phyloP scores from a whole-genome alignment of 2,797 vertebrate species.

The Gobio occitaniae region DNA sequence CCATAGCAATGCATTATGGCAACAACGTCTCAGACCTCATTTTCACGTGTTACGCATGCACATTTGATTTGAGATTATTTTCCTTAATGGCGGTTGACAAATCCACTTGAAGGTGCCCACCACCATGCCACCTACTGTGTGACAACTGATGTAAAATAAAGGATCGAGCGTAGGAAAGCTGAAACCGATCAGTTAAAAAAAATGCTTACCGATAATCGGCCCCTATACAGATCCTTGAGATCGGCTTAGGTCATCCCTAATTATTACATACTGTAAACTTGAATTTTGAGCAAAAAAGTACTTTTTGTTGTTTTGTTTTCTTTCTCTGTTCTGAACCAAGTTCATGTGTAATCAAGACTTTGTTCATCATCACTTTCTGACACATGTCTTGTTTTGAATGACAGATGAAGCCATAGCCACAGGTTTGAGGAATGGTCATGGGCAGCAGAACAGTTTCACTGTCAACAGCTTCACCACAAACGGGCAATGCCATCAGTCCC shows the following conservation, averaged over 20 bases:
- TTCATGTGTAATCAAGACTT: constrained; percentile 21
- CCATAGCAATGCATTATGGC: too few relatives aligned
- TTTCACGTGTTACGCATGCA: too few relatives aligned
- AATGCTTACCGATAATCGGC: background rate
- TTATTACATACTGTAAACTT: background rate
- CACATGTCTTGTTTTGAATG: constrained; percentile 72
- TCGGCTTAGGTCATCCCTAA: background rate
- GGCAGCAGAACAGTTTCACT: constrained; percentile 73
- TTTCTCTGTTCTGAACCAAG: constrained; percentile 32
- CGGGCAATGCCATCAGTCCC: constrained; percentile 68
- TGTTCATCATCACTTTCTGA: constrained; percentile 35
- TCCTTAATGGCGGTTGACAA: too few relatives aligned
- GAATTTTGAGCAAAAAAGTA: background rate
- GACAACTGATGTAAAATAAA: background rate
- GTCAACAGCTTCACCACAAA: constrained; percentile 76
- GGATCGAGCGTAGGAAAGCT: background rate
- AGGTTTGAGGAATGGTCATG: constrained; percentile 82
- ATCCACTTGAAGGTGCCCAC: too few relatives aligned
- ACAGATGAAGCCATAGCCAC: constrained; percentile 84
- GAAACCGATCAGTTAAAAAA: background rate
- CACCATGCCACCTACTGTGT: too few relatives aligned
- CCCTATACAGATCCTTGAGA: background rate
- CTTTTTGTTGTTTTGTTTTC: background rate
- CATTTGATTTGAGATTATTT: too few relatives aligned
- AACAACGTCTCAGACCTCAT: too few relatives aligned